A percentile compares a stretch with the other conserved stretches of the same genome.
Evolutionary conservation across 2,113 vertebrate species (phyloP).

Genomic region (Actenoides hombroni): DNA sequence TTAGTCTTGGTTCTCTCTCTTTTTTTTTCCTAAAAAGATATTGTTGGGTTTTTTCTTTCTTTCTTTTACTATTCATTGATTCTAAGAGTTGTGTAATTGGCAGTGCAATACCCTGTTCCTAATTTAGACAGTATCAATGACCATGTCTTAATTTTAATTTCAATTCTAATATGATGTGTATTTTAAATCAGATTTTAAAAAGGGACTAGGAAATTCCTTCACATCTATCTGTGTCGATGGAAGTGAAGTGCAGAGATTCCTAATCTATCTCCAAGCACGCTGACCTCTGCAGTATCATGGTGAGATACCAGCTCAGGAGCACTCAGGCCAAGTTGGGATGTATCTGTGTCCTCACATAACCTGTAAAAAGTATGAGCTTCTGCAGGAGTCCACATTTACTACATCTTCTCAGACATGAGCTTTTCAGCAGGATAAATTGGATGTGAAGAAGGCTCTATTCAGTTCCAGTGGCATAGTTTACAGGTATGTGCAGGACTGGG

Average conservation of each 20-base stretch:
- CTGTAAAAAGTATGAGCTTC: background rate
- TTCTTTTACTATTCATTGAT: background rate
- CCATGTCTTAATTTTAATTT: background rate
- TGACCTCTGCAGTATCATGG: background rate
- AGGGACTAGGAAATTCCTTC: background rate
- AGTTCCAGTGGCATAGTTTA: background rate
- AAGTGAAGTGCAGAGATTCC: background rate
- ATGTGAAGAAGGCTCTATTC: background rate
- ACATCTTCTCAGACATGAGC: too few relatives aligned
- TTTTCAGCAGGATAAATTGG: background rate
- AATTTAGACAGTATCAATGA: background rate
- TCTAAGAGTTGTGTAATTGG: background rate
- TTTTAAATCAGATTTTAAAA: background rate
- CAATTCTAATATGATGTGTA: background rate
- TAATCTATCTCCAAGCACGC: background rate
- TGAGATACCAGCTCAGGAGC: background rate
- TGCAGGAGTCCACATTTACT: background rate
- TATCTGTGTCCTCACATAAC: background rate
- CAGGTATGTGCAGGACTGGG: too few relatives aligned
- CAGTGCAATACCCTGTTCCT: background rate
- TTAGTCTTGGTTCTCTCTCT: conserved; percentile 22
- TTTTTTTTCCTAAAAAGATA: background rate
- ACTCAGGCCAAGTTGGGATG: background rate
- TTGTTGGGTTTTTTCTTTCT: background rate
- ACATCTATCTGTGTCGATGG: background rate